Conservation (phyloP, 2,797 vertebrate species). For the Cuculus canorus region DNA sequence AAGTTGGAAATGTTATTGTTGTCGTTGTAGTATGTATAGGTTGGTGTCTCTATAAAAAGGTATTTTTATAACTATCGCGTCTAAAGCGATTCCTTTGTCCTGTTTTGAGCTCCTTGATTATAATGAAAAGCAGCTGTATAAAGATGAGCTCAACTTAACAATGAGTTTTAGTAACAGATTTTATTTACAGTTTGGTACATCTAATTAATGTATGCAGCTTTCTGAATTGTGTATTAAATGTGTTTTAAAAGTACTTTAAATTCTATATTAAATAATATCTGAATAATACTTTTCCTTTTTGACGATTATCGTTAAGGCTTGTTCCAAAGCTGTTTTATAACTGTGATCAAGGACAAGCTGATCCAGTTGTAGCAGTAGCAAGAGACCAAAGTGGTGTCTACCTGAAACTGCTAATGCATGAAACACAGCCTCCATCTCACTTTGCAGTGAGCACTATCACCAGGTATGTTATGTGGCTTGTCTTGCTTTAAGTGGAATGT, state of each 20-base stretch:
- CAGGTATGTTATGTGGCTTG: slow-evolving; percentile 76
- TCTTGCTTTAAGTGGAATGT: neutral
- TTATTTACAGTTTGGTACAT: neutral
- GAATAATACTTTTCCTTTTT: neutral
- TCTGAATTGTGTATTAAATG: neutral
- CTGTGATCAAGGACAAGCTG: slow-evolving; percentile 94
- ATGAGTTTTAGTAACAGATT: neutral
- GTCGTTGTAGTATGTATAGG: neutral
- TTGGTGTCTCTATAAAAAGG: neutral
- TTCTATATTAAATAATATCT: neutral
- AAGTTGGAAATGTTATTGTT: neutral
- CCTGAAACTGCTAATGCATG: slow-evolving; percentile 96
- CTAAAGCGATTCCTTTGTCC: neutral
- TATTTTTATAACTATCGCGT: neutral
- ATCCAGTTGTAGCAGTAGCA: slow-evolving; percentile 94
- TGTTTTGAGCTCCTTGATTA: neutral
- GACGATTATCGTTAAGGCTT: slow-evolving; percentile 77
- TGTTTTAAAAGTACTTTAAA: neutral
- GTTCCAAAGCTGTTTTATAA: slow-evolving; percentile 92
- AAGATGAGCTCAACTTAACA: neutral
- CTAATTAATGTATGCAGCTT: neutral
- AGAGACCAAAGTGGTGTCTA: slow-evolving; percentile 94
- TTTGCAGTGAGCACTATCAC: slow-evolving; percentile 94
- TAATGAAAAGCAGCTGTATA: neutral
- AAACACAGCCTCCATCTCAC: slow-evolving; percentile 91